Conservation (phyloP, 53 echinoderm and acorn worm genomes). For the Astropecten irregularis region DNA sequence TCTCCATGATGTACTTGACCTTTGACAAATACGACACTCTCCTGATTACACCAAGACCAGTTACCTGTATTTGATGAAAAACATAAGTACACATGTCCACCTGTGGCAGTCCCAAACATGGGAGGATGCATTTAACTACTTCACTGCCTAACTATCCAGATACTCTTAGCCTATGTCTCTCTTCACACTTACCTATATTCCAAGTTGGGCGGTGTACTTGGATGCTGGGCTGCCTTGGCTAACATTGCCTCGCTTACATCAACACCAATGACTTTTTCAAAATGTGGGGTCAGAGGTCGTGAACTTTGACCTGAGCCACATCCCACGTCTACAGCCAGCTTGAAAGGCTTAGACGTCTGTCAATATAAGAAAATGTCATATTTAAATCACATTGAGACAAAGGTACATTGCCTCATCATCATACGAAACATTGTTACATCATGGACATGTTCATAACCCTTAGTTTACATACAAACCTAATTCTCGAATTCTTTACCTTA, state of each 20-base stretch:
- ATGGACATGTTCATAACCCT: neutral
- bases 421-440: no score
- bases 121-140: no score
- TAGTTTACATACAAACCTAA: neutral
- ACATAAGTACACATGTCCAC: no score
- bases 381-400: neutral
- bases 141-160: no score
- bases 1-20: no score
- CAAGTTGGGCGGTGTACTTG: slow-evolving; percentile 15
- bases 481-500: slow-evolving; percentile 36
- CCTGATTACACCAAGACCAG: no score
- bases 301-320: slow-evolving; percentile 40
- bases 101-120: no score
- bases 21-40: no score
- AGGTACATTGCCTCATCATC: no score
- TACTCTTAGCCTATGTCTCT: neutral
- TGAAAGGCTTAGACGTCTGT: slow-evolving; percentile 58
- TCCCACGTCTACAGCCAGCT: slow-evolving; percentile 43
- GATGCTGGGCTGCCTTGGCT: neutral
- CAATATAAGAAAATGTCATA: neutral
- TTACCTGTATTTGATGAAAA: no score
- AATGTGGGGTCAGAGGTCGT: slow-evolving; percentile 50
- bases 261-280: slow-evolving; percentile 50
- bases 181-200: slow-evolving; percentile 32
- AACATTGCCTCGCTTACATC: slow-evolving; percentile 53